Percentiles rank a stretch among this genome's conserved stretches.
Conservation (phyloP, 2,888 invertebrate genomes). For the Aphidius colemani region DNA sequence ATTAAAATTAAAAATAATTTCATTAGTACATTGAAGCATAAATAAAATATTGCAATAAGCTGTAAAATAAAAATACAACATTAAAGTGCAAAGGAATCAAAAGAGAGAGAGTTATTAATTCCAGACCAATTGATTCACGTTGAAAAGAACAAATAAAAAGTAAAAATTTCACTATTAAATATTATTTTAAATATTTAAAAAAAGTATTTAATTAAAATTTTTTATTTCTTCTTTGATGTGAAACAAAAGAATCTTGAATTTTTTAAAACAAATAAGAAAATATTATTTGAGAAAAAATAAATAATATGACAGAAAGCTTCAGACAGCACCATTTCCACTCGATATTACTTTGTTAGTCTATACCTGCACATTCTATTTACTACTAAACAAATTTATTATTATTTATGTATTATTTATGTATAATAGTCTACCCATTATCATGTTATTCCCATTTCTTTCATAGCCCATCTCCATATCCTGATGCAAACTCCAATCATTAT, state of each 20-base stretch:
- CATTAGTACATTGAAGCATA: slow-evolving; percentile 9
- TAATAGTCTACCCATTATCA: slow-evolving; percentile 27
- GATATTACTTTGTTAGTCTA: slow-evolving; percentile 31
- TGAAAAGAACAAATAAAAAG: too few relatives aligned
- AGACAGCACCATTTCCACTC: slow-evolving; percentile 32
- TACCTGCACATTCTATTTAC: slow-evolving; percentile 19
- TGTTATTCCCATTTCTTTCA: slow-evolving; percentile 17
- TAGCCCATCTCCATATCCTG: slow-evolving; percentile 17
- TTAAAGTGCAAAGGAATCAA: background rate
- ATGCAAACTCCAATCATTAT: slow-evolving; percentile 8
- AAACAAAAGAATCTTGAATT: slow-evolving; percentile 12
- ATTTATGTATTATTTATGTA: slow-evolving; percentile 20
- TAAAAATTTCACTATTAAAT: background rate
- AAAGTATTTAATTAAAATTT: slow-evolving; percentile 18
- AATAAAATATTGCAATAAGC: background rate
- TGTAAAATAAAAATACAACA: background rate
- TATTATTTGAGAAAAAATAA: slow-evolving; percentile 2
- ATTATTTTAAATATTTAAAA: slow-evolving; percentile 9
- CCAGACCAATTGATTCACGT: too few relatives aligned
- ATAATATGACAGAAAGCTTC: slow-evolving; percentile 29
- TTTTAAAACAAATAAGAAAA: slow-evolving; percentile 14
- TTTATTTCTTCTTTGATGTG: too few relatives aligned
- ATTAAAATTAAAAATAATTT: background rate
- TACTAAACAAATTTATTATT: slow-evolving; percentile 27
- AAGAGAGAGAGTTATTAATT: too few relatives aligned